phyloP scores from a whole-genome alignment of 2,797 vertebrate genomes.

The Melanotaenia parkinsoni region DNA sequence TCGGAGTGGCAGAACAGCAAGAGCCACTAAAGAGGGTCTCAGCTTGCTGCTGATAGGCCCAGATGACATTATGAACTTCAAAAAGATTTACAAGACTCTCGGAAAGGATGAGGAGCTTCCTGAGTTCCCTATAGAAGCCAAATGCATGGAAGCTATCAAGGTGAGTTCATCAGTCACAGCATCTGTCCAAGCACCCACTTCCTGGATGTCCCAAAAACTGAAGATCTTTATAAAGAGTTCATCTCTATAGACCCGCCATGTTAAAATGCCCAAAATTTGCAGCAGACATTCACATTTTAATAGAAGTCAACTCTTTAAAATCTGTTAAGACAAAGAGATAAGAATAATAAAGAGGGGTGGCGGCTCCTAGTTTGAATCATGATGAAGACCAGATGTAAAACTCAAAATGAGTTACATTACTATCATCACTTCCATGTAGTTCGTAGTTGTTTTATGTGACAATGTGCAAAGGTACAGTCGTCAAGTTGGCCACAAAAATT shows the following conservation, averaged over 20 bases:
- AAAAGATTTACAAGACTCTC: constrained; percentile 91
- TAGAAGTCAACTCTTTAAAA: too few species aligned
- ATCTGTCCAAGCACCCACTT: background rate
- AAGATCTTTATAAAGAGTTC: background rate
- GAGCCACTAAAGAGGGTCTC: constrained; percentile 91
- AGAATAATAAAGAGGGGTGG: background rate
- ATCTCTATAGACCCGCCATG: background rate
- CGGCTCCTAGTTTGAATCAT: background rate
- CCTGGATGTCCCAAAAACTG: background rate
- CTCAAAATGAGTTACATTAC: background rate
- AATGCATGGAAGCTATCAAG: constrained; percentile 91
- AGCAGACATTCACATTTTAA: background rate
- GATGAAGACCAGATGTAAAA: background rate
- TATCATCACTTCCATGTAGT: background rate
- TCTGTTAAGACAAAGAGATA: background rate
- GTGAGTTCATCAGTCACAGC: constrained; percentile 69
- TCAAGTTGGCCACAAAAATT: background rate
- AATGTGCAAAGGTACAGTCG: background rate
- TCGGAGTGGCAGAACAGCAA: constrained; percentile 93
- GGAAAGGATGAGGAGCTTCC: constrained; percentile 92
- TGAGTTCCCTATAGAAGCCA: constrained; percentile 89
- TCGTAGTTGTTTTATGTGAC: background rate
- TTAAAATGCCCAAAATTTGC: background rate
- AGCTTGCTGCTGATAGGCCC: constrained; percentile 92
- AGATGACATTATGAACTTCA: constrained; percentile 92